Conservation (phyloP, 1,140 invertebrate species). For the Ganaspis sp. region DNA sequence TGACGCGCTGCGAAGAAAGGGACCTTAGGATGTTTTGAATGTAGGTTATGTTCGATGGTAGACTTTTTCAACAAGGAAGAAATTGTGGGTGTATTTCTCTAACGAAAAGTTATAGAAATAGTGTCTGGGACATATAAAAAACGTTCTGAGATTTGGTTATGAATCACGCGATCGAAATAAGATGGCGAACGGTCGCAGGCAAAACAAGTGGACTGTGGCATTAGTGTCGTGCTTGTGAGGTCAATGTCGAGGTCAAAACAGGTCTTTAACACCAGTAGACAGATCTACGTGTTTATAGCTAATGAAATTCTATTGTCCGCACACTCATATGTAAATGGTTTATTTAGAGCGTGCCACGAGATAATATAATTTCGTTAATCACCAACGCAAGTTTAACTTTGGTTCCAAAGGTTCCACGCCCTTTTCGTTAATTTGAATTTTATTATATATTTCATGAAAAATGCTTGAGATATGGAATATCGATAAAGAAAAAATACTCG, state of each 20-base stretch:
- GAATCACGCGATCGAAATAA: not conserved
- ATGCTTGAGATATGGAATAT: too few relatives aligned
- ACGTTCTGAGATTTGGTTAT: constrained; percentile 26
- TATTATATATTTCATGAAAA: too few relatives aligned
- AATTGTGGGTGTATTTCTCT: too few relatives aligned
- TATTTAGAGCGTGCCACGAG: not conserved
- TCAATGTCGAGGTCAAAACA: constrained; percentile 30
- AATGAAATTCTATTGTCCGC: constrained; percentile 15
- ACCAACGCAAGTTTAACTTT: not conserved
- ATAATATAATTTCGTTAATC: not conserved
- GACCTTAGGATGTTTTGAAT: too few relatives aligned
- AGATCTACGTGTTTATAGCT: constrained; percentile 2
- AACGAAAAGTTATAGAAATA: too few relatives aligned
- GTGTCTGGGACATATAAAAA: not conserved
- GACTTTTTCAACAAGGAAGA: too few relatives aligned
- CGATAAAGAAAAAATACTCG: too few relatives aligned
- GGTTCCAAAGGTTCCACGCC: too few relatives aligned
- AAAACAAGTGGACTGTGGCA: not conserved
- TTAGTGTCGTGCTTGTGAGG: not conserved
- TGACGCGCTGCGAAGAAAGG: too few relatives aligned
- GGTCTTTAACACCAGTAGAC: constrained; percentile 37
- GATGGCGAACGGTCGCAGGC: not conserved
- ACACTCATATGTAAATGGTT: not conserved
- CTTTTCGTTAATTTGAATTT: too few relatives aligned
- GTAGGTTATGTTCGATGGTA: too few relatives aligned